These are phyloP conservation scores for Drosophila colorata DNA, from an alignment of 2,888 invertebrate genomes.

Conservation along the genomic window DNA sequence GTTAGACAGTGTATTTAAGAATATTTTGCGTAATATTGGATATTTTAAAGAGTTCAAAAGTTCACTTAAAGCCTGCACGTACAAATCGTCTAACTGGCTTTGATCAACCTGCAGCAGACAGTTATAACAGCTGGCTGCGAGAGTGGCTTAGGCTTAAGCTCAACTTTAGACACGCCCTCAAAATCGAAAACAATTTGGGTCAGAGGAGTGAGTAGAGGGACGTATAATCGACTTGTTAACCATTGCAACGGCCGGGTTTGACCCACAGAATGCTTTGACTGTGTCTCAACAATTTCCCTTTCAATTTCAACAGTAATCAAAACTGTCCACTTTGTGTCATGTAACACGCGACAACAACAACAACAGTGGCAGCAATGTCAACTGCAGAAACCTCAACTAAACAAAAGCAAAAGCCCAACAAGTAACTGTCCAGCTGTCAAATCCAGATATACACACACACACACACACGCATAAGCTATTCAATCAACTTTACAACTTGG, in stretches of 20 bases:
- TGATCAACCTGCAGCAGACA: constrained; percentile 49
- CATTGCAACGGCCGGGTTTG: constrained; percentile 48
- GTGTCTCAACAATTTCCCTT: constrained; percentile 73
- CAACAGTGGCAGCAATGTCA: constrained; percentile 37
- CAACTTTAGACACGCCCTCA: constrained; percentile 44
- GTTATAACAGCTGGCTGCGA: constrained; percentile 50
- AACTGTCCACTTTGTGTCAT: constrained; percentile 79
- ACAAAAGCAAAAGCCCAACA: constrained; percentile 58
- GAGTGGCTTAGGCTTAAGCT: constrained; percentile 52
- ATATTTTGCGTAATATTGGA: too few relatives aligned
- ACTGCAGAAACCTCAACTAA: constrained; percentile 59
- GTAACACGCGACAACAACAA: constrained; percentile 75
- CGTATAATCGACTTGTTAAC: constrained; percentile 45
- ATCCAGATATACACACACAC: constrained; percentile 38
- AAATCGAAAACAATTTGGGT: constrained; percentile 63
- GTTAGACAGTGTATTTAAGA: too few relatives aligned
- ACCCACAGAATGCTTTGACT: constrained; percentile 66
- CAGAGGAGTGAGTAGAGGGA: constrained; percentile 44
- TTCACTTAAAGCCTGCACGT: constrained; percentile 16
- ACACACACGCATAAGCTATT: constrained; percentile 53
- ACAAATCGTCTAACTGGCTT: constrained; percentile 42
- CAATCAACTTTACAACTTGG: constrained; percentile 73
- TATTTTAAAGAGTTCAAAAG: background rate
- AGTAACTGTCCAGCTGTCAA: constrained; percentile 64
- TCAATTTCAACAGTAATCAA: constrained; percentile 78